phyloP scores from a whole-genome alignment of 1,140 invertebrate species.

The Drosophila micromelanica region DNA sequence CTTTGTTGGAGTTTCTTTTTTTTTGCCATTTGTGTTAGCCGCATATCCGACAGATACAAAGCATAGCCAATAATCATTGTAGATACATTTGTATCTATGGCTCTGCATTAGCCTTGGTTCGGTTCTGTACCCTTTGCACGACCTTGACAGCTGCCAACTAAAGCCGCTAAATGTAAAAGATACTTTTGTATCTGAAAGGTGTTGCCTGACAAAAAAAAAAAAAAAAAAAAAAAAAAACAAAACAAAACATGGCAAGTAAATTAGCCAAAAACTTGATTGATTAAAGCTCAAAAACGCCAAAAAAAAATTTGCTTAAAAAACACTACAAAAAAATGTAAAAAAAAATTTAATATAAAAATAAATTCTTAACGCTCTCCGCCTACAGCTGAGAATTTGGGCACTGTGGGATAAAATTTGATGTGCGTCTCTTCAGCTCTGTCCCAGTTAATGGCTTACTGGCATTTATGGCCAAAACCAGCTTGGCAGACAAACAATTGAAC shows the following conservation, averaged over 20 bases:
- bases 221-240: constrained; percentile 7
- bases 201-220: constrained; percentile 13
- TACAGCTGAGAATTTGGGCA: constrained; percentile 7
- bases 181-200: constrained; percentile 19
- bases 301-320: not conserved
- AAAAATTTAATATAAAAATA: not conserved
- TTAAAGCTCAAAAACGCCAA: constrained; percentile 43
- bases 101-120: constrained; percentile 7
- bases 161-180: constrained; percentile 31
- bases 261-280: constrained; percentile 68
- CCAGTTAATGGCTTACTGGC: constrained; percentile 56
- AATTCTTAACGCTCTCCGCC: constrained; percentile 43
- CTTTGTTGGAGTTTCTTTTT: constrained; percentile 5
- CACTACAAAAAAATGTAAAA: not conserved
- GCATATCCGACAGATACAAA: constrained; percentile 27
- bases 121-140: constrained; percentile 13
- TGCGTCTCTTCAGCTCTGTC: not conserved
- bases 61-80: not conserved
- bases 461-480: constrained; percentile 29
- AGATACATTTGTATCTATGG: not conserved
- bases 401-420: not conserved
- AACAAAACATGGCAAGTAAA: constrained; percentile 54
- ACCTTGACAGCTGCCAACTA: constrained; percentile 23
- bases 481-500: constrained; percentile 15
- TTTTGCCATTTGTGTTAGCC: not conserved